Evolutionary conservation across 92 coral and sea anemone species (phyloP).

Genomic region (Pocillopora meandrina): DNA sequence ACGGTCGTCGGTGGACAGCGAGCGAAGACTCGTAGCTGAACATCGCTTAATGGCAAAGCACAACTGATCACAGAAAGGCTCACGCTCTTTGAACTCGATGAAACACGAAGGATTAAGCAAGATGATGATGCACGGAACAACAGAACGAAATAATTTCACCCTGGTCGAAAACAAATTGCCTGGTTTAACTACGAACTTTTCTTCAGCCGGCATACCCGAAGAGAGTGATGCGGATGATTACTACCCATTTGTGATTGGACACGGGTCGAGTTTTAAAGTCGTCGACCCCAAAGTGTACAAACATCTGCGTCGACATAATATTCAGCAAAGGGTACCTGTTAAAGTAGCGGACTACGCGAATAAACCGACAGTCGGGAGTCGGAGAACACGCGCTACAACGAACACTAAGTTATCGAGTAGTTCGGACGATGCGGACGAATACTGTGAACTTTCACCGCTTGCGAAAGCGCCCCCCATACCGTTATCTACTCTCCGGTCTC

Average conservation of each 20-base stretch:
- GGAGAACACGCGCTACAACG: constrained; percentile 39
- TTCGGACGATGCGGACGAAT: constrained; percentile 66
- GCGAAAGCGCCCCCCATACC: constrained; percentile 74
- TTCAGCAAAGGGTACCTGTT: constrained; percentile 63
- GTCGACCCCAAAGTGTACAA: constrained; percentile 89
- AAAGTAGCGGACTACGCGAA: constrained; percentile 79
- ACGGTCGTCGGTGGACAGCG: constrained; percentile 20
- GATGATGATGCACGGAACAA: constrained; percentile 39
- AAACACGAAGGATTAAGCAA: constrained; percentile 24
- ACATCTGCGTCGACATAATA: constrained; percentile 86
- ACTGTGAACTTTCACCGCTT: constrained; percentile 92
- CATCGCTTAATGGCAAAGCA: constrained; percentile 30
- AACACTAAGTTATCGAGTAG: constrained; percentile 19
- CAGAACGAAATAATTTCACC: constrained; percentile 23
- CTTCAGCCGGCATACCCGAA: constrained; percentile 37
- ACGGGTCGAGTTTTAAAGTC: constrained; percentile 78
- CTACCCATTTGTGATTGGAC: constrained; percentile 88
- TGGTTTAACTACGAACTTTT: constrained; percentile 24
- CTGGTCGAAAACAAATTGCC: constrained; percentile 38
- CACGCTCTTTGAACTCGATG: constrained; percentile 21
- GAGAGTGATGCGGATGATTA: constrained; percentile 83
- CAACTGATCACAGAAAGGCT: constrained; percentile 1
- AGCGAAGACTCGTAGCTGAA: neutral
- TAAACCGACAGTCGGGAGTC: constrained; percentile 61
- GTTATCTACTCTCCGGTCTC: constrained; percentile 52